These are phyloP conservation scores for Muntiacus reevesi DNA, from an alignment of 2,113 vertebrate species.

Conservation along the genomic window DNA sequence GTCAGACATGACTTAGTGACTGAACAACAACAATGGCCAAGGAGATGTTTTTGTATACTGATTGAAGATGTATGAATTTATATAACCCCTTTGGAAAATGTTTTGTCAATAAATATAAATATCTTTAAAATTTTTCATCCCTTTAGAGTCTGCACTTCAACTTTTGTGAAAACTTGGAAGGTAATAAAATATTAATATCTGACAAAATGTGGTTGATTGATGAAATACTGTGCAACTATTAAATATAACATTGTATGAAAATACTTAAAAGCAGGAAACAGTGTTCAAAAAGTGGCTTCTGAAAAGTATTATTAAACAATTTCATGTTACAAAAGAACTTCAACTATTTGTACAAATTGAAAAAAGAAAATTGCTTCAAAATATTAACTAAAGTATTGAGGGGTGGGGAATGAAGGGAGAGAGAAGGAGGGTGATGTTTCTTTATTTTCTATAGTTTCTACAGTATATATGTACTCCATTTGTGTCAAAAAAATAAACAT, in stretches of 20 bases:
- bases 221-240: not conserved
- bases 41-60: not conserved
- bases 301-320: not conserved
- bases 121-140: not conserved
- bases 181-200: not conserved
- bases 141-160: not conserved
- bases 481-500: not conserved
- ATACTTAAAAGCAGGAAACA: not conserved
- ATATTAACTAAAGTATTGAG: not conserved
- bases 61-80: not conserved
- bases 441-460: not conserved
- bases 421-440: not conserved
- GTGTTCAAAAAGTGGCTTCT: not conserved
- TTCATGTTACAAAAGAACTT: not conserved
- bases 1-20: not conserved
- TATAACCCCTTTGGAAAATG: not conserved
- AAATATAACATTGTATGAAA: not conserved
- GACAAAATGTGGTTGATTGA: not conserved
- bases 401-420: not conserved
- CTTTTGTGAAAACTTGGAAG: not conserved
- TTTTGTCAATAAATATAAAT: not conserved
- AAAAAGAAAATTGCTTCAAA: not conserved
- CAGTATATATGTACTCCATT: not conserved
- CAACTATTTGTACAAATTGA: not conserved
- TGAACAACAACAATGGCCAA: not conserved